phyloP scores from a whole-genome alignment of 2,888 invertebrate genomes.

The Nephrotoma appendiculata region DNA sequence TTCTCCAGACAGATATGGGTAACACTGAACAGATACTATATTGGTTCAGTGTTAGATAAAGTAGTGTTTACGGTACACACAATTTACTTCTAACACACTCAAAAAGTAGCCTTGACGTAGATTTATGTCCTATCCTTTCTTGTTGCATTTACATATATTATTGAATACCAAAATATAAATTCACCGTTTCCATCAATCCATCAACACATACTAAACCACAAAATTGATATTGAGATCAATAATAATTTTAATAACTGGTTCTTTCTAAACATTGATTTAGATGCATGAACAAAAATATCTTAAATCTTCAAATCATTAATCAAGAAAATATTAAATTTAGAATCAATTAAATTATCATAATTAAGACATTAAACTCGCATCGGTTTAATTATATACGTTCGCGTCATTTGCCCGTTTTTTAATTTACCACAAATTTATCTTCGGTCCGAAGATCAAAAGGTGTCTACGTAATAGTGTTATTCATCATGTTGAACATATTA shows the following conservation, averaged over 20 bases:
- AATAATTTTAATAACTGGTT: neutral
- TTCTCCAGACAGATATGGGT: no score
- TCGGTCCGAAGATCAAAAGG: neutral
- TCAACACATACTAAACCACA: neutral
- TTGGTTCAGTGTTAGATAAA: no score
- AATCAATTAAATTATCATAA: neutral
- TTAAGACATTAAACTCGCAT: neutral
- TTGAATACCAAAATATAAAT: no score
- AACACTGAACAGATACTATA: no score
- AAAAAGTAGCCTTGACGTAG: no score
- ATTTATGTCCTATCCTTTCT: no score
- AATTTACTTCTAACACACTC: no score
- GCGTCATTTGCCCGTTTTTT: neutral
- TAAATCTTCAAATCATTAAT: neutral
- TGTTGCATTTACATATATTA: no score
- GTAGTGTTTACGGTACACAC: no score
- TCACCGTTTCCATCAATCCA: neutral
- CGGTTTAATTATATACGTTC: neutral
- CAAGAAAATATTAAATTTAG: neutral
- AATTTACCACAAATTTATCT: neutral
- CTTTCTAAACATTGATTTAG: neutral
- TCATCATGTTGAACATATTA: neutral
- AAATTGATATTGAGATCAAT: neutral
- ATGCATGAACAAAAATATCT: neutral
- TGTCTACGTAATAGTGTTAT: no score